Evolutionary conservation across 2,888 invertebrate species (phyloP).

Genomic region (Rutpela maculata): DNA sequence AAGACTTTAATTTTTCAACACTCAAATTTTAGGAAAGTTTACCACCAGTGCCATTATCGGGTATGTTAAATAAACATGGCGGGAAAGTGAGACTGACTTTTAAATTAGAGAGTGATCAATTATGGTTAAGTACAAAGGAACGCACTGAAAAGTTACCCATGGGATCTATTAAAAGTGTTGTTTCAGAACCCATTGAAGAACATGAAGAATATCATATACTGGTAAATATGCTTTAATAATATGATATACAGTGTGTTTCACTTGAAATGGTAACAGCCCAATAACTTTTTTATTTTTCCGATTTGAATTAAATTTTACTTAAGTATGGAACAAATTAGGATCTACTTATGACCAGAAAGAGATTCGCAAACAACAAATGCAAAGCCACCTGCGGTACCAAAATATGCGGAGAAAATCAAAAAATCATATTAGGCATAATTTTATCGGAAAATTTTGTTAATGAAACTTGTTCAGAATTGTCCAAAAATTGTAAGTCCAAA

Average conservation of each 20-base stretch:
- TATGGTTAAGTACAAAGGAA: conserved; percentile 95
- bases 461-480: too few species aligned
- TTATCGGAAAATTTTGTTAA: too few species aligned
- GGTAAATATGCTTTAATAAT: conserved; percentile 75
- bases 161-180: conserved; percentile 89
- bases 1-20: conserved; percentile 16
- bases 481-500: too few species aligned
- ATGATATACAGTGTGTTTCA: background rate
- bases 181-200: conserved; percentile 89
- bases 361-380: too few species aligned
- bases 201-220: conserved; percentile 94
- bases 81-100: conserved; percentile 94
- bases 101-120: conserved; percentile 91
- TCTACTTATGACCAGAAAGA: too few species aligned
- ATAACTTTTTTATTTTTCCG: too few species aligned
- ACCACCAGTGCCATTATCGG: conserved; percentile 87
- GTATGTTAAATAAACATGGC: conserved; percentile 93
- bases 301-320: too few species aligned
- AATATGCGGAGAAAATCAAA: too few species aligned
- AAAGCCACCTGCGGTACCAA: too few species aligned
- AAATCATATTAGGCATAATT: too few species aligned
- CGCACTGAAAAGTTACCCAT: conserved; percentile 93
- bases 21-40: conserved; percentile 81
- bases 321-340: too few species aligned
- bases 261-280: too few species aligned